Percentiles rank a stretch among this genome's conserved stretches.
Evolutionary conservation across 2,888 invertebrate species (phyloP).

Genomic region (Cabera pusaria): DNA sequence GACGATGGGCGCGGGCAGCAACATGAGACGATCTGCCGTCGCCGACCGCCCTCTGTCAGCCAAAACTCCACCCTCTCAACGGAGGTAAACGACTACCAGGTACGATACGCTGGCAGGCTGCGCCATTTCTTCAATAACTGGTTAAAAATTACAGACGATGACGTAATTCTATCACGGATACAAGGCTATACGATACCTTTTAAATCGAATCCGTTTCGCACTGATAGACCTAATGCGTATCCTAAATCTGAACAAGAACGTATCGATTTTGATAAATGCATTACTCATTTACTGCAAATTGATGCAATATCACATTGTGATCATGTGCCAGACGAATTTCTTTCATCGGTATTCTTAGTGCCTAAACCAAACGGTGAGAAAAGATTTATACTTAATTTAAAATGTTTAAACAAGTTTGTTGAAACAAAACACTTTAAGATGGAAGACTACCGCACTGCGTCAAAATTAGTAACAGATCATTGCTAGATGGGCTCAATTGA

Average conservation of each 20-base stretch:
- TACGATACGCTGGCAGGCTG: too few species aligned
- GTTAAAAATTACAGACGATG: background rate
- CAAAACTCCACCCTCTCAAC: too few species aligned
- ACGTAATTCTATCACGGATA: too few species aligned
- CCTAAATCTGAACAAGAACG: background rate
- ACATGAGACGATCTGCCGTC: background rate
- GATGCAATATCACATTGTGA: background rate
- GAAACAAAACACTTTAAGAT: background rate
- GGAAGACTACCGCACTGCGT: constrained; percentile 1
- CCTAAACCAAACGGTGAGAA: background rate
- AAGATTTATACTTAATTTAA: constrained; percentile 4
- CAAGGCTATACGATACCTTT: constrained; percentile 7
- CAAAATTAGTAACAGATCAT: background rate
- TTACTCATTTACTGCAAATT: background rate
- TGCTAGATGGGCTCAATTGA: background rate
- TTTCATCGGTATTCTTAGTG: background rate
- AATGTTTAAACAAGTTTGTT: constrained; percentile 1
- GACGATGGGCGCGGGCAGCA: too few species aligned
- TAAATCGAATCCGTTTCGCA: background rate
- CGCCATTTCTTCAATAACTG: background rate
- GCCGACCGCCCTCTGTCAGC: too few species aligned
- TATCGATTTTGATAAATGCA: background rate
- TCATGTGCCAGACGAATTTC: background rate
- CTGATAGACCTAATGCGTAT: background rate
- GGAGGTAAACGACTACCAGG: background rate